Evolutionary conservation across 2,888 invertebrate genomes (phyloP), one percentile per base, ranked within the genome.

Genomic region (Andrena flavipes): DNA sequence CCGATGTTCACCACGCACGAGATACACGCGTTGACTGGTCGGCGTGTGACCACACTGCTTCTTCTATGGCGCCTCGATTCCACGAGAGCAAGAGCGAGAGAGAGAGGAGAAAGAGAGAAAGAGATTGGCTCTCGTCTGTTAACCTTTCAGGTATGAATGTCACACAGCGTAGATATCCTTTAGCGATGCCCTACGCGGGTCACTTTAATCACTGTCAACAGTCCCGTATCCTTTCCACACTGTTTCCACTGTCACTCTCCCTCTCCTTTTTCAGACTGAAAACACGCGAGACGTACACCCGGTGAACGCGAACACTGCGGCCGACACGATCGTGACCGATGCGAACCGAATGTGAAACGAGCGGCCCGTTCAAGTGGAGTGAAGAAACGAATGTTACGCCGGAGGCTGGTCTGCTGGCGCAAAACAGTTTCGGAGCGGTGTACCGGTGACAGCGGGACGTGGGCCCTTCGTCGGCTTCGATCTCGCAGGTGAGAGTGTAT

Each of bases 321-420:
- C 26, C 78, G 70, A 78, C 82, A 78, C 88, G 84, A 87, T 88
- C 86, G 76, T 76, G 71, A 75, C 84, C 84, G 88, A 80, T 75
- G 64, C 54, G 68, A 56, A 76, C 78, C 88, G 84, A 84, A 69
- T 73, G 73, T 62, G 84, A 64, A 67, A 80, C 77, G 74, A 80
- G 76, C 84, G 86, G 69, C 51, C 42, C 80, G 84, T 79, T 80
- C 82, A 70, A 80, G 64, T 74, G 75, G 54, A 74, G 60, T 62
- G 75, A 62, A 81, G 70, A 63, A 75, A 70, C 64, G 72, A 35
- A 29, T 56, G 68, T 69, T 20, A 64, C 20, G 56, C 71, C 77
- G 49, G 35, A 29, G 68, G 63, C 48, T 42, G 70, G 59, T 77
- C 69, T 30, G 70, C 26, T 20, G 20, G 8, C 54, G 56, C 16